These are phyloP conservation scores for Myopa tessellatipennis DNA, from an alignment of 2,888 invertebrate genomes.

Conservation along the genomic window DNA sequence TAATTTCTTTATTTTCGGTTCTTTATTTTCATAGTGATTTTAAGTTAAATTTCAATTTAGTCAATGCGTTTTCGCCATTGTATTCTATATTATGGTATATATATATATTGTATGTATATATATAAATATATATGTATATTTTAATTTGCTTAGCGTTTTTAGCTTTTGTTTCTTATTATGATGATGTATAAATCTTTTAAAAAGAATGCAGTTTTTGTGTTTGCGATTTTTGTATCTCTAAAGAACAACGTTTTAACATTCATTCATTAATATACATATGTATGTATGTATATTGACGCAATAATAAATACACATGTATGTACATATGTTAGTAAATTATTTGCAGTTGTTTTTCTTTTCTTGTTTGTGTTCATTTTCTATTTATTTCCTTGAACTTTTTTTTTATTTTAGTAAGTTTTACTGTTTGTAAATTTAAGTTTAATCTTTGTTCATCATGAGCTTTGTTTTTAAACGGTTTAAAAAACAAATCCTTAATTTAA, in stretches of 20 bases:
- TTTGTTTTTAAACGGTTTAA: too few relatives aligned
- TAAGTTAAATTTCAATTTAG: background rate
- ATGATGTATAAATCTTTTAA: constrained; percentile 23
- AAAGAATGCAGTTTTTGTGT: background rate
- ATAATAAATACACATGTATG: constrained; percentile 25
- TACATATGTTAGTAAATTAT: background rate
- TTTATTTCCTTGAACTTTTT: constrained; percentile 14
- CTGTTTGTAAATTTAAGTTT: too few relatives aligned
- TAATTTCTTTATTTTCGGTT: constrained; percentile 40
- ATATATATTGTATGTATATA: too few relatives aligned
- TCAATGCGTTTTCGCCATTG: constrained; percentile 48
- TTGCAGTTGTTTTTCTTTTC: background rate
- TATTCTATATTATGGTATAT: background rate
- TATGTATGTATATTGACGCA: constrained; percentile 44
- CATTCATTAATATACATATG: constrained; percentile 28
- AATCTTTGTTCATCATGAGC: too few relatives aligned
- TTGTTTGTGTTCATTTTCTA: background rate
- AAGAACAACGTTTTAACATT: background rate
- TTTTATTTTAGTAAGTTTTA: background rate
- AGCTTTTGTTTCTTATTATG: constrained; percentile 30
- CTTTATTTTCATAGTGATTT: background rate
- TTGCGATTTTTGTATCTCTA: constrained; percentile 7
- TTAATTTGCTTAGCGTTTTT: constrained; percentile 19
- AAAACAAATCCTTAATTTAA: too few relatives aligned
- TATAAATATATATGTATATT: constrained; percentile 41